Percentiles rank a stretch among this genome's conserved stretches.
Evolutionary conservation across 1,140 invertebrate genomes (phyloP).

Genomic region (Conopomorpha cramerella): DNA sequence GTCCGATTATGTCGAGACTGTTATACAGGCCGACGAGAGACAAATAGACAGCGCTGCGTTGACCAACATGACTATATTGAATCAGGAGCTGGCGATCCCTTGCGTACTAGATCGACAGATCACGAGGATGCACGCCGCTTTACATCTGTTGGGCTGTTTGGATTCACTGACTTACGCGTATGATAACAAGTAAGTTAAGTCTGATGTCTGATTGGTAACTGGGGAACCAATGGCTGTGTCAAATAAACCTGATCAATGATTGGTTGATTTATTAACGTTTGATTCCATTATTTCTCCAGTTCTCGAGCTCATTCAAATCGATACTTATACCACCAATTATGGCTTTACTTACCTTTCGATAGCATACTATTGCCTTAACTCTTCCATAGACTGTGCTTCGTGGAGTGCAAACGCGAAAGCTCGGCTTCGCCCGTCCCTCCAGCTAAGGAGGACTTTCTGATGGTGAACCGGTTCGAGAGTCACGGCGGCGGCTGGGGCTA

Average conservation of each 20-base stretch:
- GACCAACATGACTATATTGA: slow-evolving; percentile 65
- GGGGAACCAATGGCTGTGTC: no score
- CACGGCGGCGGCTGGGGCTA: slow-evolving; percentile 98
- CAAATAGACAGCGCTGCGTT: slow-evolving; percentile 23
- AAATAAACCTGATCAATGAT: no score
- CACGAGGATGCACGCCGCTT: slow-evolving; percentile 82
- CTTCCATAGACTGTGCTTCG: slow-evolving; percentile 17
- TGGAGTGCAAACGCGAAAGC: slow-evolving; percentile 32
- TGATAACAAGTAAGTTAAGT: slow-evolving; percentile 66
- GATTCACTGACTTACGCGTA: slow-evolving; percentile 86
- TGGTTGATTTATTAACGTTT: no score
- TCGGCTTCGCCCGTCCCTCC: slow-evolving; percentile 26
- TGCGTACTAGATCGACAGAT: slow-evolving; percentile 70
- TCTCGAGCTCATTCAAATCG: no score
- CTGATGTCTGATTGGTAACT: no score
- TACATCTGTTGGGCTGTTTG: slow-evolving; percentile 87
- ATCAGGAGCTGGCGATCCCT: slow-evolving; percentile 81
- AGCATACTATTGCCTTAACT: no score
- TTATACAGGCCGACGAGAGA: slow-evolving; percentile 20
- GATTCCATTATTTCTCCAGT: no score
- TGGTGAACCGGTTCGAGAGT: slow-evolving; percentile 91
- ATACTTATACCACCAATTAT: no score
- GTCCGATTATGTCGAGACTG: slow-evolving; percentile 29
- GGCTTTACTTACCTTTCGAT: no score
- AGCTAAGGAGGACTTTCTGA: slow-evolving; percentile 71